Evolutionary conservation across 2,888 invertebrate species (phyloP), one percentile per base, ranked within the genome.

Genomic region (Patella caerulea): DNA sequence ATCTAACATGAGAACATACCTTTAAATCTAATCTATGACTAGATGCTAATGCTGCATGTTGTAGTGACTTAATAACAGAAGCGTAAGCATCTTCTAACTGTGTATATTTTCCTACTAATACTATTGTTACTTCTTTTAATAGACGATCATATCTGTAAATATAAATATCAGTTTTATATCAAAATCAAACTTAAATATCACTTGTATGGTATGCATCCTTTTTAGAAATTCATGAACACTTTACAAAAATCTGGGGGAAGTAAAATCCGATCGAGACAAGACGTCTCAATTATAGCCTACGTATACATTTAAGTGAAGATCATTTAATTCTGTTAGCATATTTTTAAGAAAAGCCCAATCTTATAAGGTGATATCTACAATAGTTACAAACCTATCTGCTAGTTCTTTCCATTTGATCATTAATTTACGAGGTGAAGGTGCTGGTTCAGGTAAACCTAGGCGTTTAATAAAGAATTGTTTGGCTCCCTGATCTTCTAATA

Each of bases 61-160:
- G 95, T 71, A 99, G 92, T 0, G 99, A 96, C 92, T 99, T 99
- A 0, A 95, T 95, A 0, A 99, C 96, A 0, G 99, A 99, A 0
- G 98, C 96, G 90, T 99, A 99, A 0, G 99, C 95, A 92, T 99
- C 99, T 90, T 97, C 96, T 17, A 98, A 93, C 89, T 96, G 95
- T 0, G 98, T 98, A 90, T 99, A 99, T 93, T 99, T 99, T 9
- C 99, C 99, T 2, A 99, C 99, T 3, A 99, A 93, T 2, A 96
- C 96, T 78, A 99, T 98, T 81, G 94, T 95, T 0, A 98, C 96
- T 89, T 95, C 95, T 87, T 95, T 95, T n/a, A 95, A 94, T 14
- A 97, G 92, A 84, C 95, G 95, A 88, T 97, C 97, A 65, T 96
- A 95, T 56, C 96, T 93, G 86, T 24, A 79, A 79, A 78, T 29